Evolutionary conservation across 2,797 vertebrate species (phyloP).

Genomic region (Protonibea diacanthus): DNA sequence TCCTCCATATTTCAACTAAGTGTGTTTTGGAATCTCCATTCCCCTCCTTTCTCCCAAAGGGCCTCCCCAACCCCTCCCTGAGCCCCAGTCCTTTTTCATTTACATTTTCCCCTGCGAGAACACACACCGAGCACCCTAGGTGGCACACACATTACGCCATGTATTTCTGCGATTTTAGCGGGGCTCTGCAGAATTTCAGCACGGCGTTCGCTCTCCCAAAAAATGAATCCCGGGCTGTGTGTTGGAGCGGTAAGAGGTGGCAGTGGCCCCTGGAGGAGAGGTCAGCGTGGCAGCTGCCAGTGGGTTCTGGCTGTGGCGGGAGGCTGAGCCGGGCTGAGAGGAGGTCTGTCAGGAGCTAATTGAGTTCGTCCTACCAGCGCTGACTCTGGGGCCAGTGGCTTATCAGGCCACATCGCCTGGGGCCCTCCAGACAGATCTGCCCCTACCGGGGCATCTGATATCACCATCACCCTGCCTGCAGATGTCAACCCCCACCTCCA

Average conservation of each 20-base stretch:
- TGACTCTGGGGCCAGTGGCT: slow-evolving; percentile 85
- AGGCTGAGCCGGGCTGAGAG: slow-evolving; percentile 73
- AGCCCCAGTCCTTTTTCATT: slow-evolving; percentile 58
- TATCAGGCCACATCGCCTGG: slow-evolving; percentile 85
- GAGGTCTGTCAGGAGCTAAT: slow-evolving; percentile 88
- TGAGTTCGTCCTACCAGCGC: slow-evolving; percentile 85
- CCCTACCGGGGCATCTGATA: slow-evolving; percentile 86
- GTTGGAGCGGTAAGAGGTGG: slow-evolving; percentile 74
- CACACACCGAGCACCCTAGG: slow-evolving; percentile 44
- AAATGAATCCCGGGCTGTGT: slow-evolving; percentile 61
- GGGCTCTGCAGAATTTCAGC: slow-evolving; percentile 52
- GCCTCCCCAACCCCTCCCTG: slow-evolving; percentile 19
- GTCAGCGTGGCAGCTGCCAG: slow-evolving; percentile 82
- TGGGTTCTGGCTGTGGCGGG: slow-evolving; percentile 71
- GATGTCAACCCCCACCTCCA: slow-evolving; percentile 76
- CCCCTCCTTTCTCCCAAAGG: slow-evolving; percentile 45
- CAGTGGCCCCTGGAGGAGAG: slow-evolving; percentile 80
- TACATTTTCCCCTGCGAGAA: slow-evolving; percentile 58
- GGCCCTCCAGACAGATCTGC: slow-evolving; percentile 82
- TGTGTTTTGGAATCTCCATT: slow-evolving; percentile 67
- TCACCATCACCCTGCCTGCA: slow-evolving; percentile 79
- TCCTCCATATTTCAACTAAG: slow-evolving; percentile 75
- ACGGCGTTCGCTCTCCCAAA: slow-evolving; percentile 52
- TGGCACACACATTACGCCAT: slow-evolving; percentile 31
- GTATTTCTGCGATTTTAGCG: slow-evolving; percentile 49